Conservation (phyloP, 2,113 vertebrate genomes). For the Todiramphus saurophagus region DNA sequence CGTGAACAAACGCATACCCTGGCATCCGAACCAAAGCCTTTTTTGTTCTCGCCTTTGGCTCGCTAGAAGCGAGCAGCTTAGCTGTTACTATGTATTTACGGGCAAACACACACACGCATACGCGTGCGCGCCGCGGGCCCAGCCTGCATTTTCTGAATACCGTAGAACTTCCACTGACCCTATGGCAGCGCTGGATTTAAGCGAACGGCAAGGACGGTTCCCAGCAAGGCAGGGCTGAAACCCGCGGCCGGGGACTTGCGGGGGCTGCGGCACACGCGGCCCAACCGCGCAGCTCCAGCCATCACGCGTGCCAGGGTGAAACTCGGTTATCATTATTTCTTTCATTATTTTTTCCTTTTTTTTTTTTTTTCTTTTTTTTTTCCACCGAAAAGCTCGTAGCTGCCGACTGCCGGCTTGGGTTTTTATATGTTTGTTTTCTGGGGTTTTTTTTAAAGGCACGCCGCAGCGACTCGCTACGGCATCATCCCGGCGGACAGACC, state of each 20-base stretch:
- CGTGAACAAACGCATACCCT: fast-evolving
- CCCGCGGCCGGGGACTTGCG: neutral
- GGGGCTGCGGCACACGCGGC: neutral
- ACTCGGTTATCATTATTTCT: neutral
- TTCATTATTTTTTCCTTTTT: neutral
- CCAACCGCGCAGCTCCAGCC: neutral
- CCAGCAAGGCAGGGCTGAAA: neutral
- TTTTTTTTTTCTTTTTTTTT: too few species aligned
- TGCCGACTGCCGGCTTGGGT: neutral
- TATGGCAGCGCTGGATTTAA: fast-evolving
- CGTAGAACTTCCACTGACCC: neutral
- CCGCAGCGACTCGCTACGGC: neutral
- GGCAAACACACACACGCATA: neutral
- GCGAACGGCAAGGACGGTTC: neutral
- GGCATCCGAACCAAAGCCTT: neutral
- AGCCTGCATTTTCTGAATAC: neutral
- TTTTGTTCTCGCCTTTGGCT: neutral
- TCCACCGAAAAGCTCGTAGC: neutral
- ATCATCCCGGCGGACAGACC: neutral
- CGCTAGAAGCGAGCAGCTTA: neutral
- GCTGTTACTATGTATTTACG: neutral
- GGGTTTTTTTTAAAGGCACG: neutral
- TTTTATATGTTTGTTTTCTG: neutral
- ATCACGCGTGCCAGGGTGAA: neutral
- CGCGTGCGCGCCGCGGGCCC: neutral